Evolutionary conservation across 2,113 vertebrate genomes (phyloP).

Genomic region (Gobius niger): DNA sequence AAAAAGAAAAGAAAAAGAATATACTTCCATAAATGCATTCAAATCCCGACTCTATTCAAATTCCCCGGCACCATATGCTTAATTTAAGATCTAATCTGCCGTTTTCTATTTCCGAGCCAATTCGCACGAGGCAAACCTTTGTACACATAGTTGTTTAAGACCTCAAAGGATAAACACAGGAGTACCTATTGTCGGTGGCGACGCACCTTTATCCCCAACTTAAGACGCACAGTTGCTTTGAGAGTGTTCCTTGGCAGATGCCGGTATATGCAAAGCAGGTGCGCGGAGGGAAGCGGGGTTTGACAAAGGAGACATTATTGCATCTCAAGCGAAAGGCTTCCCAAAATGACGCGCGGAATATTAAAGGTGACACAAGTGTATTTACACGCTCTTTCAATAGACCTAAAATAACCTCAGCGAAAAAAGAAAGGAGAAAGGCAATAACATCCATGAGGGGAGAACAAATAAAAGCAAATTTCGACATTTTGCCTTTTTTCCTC

Average conservation of each 20-base stretch:
- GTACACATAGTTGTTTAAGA: constrained; percentile 78
- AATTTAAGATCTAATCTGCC: constrained; percentile 79
- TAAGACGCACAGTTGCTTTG: constrained; percentile 77
- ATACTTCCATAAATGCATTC: constrained; percentile 76
- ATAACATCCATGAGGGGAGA: constrained; percentile 70
- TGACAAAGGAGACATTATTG: constrained; percentile 74
- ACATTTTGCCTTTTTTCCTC: constrained; percentile 66
- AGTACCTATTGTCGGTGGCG: constrained; percentile 76
- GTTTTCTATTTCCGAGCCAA: constrained; percentile 72
- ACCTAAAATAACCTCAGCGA: constrained; percentile 67
- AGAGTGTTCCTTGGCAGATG: constrained; percentile 67
- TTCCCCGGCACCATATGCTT: constrained; percentile 73
- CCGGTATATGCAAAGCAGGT: constrained; percentile 75
- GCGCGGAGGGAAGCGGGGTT: constrained; percentile 63
- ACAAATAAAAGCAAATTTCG: constrained; percentile 82
- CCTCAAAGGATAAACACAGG: constrained; percentile 77
- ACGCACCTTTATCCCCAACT: constrained; percentile 78
- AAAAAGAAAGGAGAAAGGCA: constrained; percentile 51
- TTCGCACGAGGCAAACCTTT: constrained; percentile 74
- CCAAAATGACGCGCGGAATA: constrained; percentile 67
- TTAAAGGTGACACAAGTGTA: constrained; percentile 75
- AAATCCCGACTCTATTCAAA: constrained; percentile 79
- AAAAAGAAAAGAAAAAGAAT: constrained; percentile 69
- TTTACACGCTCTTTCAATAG: constrained; percentile 73
- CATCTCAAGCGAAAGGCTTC: constrained; percentile 57